These are phyloP conservation scores for Chelonoidis abingdonii DNA, from an alignment of 2,113 vertebrate genomes.

Conservation along the genomic window DNA sequence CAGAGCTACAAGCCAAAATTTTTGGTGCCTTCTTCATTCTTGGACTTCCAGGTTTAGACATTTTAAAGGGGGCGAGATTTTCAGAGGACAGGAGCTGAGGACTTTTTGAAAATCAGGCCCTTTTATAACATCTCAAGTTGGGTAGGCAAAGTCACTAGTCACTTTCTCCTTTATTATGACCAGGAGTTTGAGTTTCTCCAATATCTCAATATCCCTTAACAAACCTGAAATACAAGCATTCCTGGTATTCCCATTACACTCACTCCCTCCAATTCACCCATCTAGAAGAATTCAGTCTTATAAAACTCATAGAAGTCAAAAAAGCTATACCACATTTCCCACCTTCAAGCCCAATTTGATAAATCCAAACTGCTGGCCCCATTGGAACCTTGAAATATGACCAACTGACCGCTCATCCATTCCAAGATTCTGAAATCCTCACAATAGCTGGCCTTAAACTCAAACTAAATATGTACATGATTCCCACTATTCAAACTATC, in stretches of 20 bases:
- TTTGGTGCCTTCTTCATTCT: not conserved
- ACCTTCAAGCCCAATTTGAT: not conserved
- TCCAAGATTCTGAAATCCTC: not conserved
- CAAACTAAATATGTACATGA: not conserved
- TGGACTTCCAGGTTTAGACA: not conserved
- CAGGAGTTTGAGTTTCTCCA: not conserved
- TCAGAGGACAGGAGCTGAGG: not conserved
- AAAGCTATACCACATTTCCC: not conserved
- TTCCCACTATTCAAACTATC: not conserved
- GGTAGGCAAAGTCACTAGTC: not conserved
- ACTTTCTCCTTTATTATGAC: not conserved
- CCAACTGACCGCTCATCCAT: no score
- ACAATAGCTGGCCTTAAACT: not conserved
- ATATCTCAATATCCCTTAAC: not conserved
- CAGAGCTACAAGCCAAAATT: not conserved
- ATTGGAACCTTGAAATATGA: not conserved
- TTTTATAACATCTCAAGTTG: not conserved
- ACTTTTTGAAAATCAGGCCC: not conserved
- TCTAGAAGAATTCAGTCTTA: not conserved
- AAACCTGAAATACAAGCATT: not conserved
- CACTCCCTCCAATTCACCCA: not conserved
- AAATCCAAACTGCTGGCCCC: not conserved
- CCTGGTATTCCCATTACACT: not conserved
- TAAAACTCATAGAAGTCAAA: not conserved
- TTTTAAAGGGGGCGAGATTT: not conserved